Conservation (phyloP, 2,888 invertebrate species). For the Troilus luridus region DNA sequence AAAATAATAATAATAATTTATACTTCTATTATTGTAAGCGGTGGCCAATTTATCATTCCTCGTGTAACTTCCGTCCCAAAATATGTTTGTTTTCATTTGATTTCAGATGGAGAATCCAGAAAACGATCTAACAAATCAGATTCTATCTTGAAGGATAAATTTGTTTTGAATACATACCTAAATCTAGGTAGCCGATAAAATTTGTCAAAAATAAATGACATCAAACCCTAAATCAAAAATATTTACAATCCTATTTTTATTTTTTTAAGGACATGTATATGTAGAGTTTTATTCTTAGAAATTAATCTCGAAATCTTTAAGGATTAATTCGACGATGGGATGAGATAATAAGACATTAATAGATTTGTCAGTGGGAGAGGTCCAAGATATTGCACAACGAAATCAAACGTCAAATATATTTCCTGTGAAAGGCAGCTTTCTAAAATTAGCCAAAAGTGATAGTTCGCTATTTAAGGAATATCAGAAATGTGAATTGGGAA, state of each 20-base stretch:
- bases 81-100: too few relatives aligned
- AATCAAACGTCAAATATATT: not conserved
- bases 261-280: not conserved
- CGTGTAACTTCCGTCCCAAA: too few relatives aligned
- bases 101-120: too few relatives aligned
- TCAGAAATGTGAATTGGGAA: not conserved
- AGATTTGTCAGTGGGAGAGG: not conserved
- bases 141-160: too few relatives aligned
- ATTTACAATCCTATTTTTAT: not conserved
- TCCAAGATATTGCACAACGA: not conserved
- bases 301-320: not conserved
- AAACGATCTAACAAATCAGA: too few relatives aligned
- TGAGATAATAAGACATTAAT: not conserved
- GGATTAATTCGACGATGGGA: not conserved
- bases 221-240: not conserved
- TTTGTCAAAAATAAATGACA: not conserved
- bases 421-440: not conserved
- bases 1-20: too few relatives aligned
- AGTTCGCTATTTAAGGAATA: not conserved
- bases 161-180: too few relatives aligned
- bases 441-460: not conserved
- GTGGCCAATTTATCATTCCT: too few relatives aligned
- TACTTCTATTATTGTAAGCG: too few relatives aligned
- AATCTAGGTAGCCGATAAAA: too few relatives aligned
- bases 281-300: not conserved